Base-by-base conservation (phyloP, 2,797 vertebrate genomes). In the Phoebastria nigripes region DNA sequence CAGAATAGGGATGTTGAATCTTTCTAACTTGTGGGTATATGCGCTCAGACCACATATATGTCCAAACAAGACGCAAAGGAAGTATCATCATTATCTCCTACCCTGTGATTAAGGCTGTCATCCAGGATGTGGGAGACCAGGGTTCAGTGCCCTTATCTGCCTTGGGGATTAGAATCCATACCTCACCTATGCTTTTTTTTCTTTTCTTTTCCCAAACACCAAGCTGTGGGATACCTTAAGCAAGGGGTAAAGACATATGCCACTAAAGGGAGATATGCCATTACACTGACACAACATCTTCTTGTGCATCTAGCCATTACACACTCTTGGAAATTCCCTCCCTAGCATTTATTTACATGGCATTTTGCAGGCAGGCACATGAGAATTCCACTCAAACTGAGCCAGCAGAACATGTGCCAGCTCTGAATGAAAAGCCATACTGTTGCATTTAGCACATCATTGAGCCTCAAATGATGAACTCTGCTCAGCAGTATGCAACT, bases 401-500 rank as follows among this genome's bases (percentile, higher is more conserved):
- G 91, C 89, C 87, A 94, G 79, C 55, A 91, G 91, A 82, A 93
- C 18, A 59, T 2, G 0, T 37, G 93, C 93, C 91, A 96, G 65
- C 31, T 74, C 82, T 73, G 87, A 91, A 94, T 94, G 82, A 97
- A 96, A 94, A 96, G 93, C n/a, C 89, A 81, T 74, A 90, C 85
- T 95, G 96, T 95, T 95, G 87, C 69, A 61, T 88, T 93, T 88
- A 93, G 79, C 66, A 93, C 67, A 80, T 87, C 92, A 74, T 67
- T 47, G 71, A 91, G 42, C 49, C 44, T 88, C 71, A 88, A 62
- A 93, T 70, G 63, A 94, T 91, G 94, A 97, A 94, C 76, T 82
- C 31, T 4, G 2, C n/a, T 82, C 42, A 73, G 49, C 39, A 79
- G 21, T 33, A 87, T 85, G 46, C 33, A 89, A 51, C 55, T 85